Evolutionary conservation across 1,140 invertebrate species (phyloP), one percentile per base, ranked within the genome.

Genomic region (Bursaphelenchus mucronatus): DNA sequence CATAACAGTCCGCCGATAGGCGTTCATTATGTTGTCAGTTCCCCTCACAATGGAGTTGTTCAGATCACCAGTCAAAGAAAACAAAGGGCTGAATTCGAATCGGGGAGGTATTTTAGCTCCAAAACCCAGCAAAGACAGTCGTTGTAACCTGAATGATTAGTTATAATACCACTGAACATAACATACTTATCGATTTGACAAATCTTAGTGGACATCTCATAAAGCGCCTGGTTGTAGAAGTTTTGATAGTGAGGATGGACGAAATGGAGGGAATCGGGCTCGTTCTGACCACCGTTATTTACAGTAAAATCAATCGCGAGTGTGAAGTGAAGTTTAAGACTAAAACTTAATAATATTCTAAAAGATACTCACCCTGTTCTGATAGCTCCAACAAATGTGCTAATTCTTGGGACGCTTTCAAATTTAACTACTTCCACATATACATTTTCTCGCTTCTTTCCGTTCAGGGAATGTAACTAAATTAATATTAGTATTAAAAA

Each of bases 261-360:
- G 52, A 56, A 74, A 64, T 74, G 74, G 11, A 74, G 61, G 17
- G 72, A 73, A 54, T 70, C 57, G 9, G 66, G 64, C 10, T 51
- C 65, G 49, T 73, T 69, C n/a, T 64, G 72, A 8, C 74, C 70
- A 19, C 72, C 72, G 63, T 74, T 74, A 41, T 73, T 76, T 2
- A 73, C 56, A 10, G 72, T 76, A 52, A 74, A 74, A 56, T 74
- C 72, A 52, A 74, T 47, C 13, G 74, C 72, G 13, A 74, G 21
- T 21, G 71, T 74, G 40, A 69, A 66, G 49, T 77, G 71, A 39
- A 74, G 53, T 50, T 75, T 67, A 43, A 74, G 43, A 8, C 71
- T 70, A 50, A 67, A 63, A 71, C n/a, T 15, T 4, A n/a, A n/a
- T 13, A 69, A 21, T 59, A 43, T 39, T 65, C 19, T 46, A 17